A percentile compares a stretch with the other conserved stretches of the same genome.
These are phyloP conservation scores for Scolopax bukidnonensis DNA, from an alignment of 2,797 vertebrate genomes.

Conservation along the genomic window DNA sequence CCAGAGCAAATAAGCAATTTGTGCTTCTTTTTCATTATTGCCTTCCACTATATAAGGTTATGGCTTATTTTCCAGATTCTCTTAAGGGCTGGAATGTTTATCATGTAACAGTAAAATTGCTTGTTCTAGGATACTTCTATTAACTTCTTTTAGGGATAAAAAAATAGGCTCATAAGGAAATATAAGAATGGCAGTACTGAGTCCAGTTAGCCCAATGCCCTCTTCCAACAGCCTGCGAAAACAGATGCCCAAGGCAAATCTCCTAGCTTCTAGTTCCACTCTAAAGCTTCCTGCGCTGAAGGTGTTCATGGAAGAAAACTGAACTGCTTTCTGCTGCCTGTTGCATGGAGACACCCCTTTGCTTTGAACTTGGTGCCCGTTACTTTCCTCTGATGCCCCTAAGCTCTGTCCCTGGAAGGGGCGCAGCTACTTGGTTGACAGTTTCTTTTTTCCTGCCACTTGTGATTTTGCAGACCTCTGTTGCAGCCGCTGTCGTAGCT, in stretches of 20 bases:
- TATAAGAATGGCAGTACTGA: neutral
- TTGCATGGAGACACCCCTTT: neutral
- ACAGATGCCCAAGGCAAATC: neutral
- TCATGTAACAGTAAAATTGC: neutral
- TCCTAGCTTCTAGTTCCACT: neutral
- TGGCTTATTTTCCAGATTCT: neutral
- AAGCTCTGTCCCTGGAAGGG: neutral
- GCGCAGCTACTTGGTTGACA: neutral
- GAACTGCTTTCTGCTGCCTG: neutral
- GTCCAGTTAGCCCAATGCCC: neutral
- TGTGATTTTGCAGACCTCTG: neutral
- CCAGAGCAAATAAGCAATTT: neutral
- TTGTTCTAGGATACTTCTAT: neutral
- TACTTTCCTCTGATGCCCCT: neutral
- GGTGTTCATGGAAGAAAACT: no score
- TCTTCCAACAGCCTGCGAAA: neutral
- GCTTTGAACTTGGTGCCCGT: neutral
- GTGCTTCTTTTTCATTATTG: neutral
- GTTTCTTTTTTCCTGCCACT: neutral
- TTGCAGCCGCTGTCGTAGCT: accelerated
- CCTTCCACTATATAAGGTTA: neutral
- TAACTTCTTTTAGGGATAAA: neutral
- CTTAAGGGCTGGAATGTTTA: neutral
- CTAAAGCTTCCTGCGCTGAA: neutral
- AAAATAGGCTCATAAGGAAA: neutral